These are phyloP conservation scores for Fabriciana adippe DNA, from an alignment of 2,888 invertebrate genomes.

Conservation along the genomic window DNA sequence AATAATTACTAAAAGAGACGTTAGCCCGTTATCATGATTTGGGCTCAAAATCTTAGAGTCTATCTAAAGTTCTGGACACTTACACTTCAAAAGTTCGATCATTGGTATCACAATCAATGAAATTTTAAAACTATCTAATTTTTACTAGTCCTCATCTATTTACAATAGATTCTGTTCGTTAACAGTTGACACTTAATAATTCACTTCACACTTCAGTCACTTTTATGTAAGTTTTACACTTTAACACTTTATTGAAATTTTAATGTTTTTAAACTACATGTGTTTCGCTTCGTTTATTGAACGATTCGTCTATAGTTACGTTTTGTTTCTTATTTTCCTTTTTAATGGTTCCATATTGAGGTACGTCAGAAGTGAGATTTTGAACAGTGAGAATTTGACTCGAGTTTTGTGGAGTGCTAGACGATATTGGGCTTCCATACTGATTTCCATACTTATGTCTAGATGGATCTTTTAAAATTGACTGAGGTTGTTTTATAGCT, in stretches of 20 bases:
- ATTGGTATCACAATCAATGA: conserved; percentile 74
- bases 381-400: conserved; percentile 84
- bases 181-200: conserved; percentile 22
- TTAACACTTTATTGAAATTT: conserved; percentile 26
- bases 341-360: conserved; percentile 78
- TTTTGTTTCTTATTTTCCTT: conserved; percentile 79
- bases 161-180: conserved; percentile 48
- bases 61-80: conserved; percentile 58
- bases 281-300: conserved; percentile 72
- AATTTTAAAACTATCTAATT: conserved; percentile 72
- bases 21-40: conserved; percentile 20
- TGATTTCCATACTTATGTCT: conserved; percentile 82
- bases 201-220: conserved; percentile 28
- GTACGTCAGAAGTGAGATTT: conserved; percentile 76
- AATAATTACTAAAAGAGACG: conserved; percentile 46
- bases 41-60: conserved; percentile 38
- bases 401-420: conserved; percentile 72
- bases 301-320: conserved; percentile 76
- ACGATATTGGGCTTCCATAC: conserved; percentile 73
- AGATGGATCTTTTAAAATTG: conserved; percentile 84
- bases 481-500: conserved; percentile 81
- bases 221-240: conserved; percentile 22
- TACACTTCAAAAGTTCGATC: conserved; percentile 52
- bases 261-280: conserved; percentile 61
- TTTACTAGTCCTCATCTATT: conserved; percentile 65